These are phyloP conservation scores for Cnemophilus loriae DNA, from an alignment of 2,113 vertebrate genomes.

Conservation along the genomic window DNA sequence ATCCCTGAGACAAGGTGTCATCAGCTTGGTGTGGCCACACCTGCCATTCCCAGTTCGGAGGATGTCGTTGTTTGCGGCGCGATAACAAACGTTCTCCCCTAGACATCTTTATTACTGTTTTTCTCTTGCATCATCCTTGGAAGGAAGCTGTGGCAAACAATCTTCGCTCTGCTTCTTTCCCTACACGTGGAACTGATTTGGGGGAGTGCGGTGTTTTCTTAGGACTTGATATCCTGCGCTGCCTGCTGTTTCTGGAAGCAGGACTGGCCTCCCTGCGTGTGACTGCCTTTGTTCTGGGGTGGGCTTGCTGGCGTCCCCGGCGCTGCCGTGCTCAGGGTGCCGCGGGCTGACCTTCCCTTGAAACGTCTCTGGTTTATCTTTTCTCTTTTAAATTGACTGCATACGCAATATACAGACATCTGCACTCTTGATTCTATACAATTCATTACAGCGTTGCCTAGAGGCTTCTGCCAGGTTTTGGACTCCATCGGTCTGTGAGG, in stretches of 20 bases:
- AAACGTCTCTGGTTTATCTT: neutral
- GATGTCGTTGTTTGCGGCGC: accelerated
- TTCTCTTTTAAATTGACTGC: neutral
- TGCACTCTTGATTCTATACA: neutral
- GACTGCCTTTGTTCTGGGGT: constrained; percentile 26
- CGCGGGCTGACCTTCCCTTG: neutral
- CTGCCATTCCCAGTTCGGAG: neutral
- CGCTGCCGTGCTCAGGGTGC: neutral
- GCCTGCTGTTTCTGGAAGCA: neutral
- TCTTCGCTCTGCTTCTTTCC: neutral
- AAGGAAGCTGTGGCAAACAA: neutral
- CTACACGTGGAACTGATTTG: neutral
- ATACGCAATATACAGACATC: neutral
- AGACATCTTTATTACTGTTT: neutral
- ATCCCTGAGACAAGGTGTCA: neutral
- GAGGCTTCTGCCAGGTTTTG: neutral
- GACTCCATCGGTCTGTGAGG: neutral
- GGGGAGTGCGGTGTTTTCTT: neutral
- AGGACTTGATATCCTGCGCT: neutral
- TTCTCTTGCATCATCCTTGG: neutral
- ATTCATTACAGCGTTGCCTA: neutral
- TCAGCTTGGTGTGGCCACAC: neutral
- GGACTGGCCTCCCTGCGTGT: accelerated
- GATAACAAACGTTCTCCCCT: neutral
- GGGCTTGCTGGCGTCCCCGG: accelerated